phyloP scores from a whole-genome alignment of 2,888 invertebrate species.

The Itoplectis maculator region DNA sequence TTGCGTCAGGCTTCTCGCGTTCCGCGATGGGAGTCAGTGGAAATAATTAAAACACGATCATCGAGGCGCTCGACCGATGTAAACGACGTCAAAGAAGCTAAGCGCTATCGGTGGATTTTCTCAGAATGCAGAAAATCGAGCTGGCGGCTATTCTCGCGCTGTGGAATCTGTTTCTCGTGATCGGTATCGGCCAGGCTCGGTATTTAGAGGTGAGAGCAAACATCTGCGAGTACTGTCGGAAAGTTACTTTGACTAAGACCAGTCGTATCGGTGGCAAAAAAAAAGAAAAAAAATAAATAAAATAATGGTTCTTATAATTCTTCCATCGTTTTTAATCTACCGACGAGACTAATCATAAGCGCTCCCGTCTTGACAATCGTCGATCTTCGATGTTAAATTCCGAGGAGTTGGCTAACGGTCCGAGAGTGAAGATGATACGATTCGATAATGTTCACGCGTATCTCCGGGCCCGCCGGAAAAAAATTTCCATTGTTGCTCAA shows the following conservation, averaged over 20 bases:
- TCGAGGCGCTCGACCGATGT: neutral
- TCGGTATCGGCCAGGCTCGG: slow-evolving; percentile 66
- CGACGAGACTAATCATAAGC: neutral
- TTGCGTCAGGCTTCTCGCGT: slow-evolving; percentile 38
- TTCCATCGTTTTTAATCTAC: no score
- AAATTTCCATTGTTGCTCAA: slow-evolving; percentile 66
- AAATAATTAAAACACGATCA: slow-evolving; percentile 25
- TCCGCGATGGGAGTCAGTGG: slow-evolving; percentile 34
- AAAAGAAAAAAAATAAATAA: neutral
- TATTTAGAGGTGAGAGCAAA: slow-evolving; percentile 78
- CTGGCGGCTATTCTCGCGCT: slow-evolving; percentile 34
- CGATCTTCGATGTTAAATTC: slow-evolving; percentile 43
- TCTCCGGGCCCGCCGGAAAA: slow-evolving; percentile 70
- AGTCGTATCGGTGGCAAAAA: neutral
- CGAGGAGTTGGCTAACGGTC: slow-evolving; percentile 69
- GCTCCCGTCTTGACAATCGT: slow-evolving; percentile 56
- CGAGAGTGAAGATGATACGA: slow-evolving; percentile 72
- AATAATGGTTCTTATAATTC: neutral
- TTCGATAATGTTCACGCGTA: slow-evolving; percentile 68
- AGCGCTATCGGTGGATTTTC: slow-evolving; percentile 2
- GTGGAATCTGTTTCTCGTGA: slow-evolving; percentile 51
- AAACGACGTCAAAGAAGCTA: neutral
- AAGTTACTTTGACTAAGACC: neutral
- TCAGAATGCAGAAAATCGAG: slow-evolving; percentile 57
- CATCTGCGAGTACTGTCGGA: neutral